phyloP scores from a whole-genome alignment of 2,113 vertebrate species.

The Melanocharis versteri region DNA sequence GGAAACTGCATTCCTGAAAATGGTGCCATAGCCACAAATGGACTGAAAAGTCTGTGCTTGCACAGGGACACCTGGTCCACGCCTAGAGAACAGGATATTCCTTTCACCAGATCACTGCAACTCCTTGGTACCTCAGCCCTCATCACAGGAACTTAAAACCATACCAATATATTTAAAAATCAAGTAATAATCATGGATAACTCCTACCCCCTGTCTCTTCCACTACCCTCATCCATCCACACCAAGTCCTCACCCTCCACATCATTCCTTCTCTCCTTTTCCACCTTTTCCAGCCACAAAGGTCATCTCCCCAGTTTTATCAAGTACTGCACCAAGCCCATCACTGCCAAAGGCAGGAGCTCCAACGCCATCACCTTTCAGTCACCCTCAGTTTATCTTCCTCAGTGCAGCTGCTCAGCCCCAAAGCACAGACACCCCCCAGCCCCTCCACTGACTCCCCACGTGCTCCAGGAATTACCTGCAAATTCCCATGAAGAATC shows the following conservation, averaged over 20 bases:
- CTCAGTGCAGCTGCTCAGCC: not conserved
- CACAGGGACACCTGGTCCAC: not conserved
- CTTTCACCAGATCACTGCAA: not conserved
- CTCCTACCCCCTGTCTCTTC: not conserved
- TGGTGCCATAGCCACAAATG: not conserved
- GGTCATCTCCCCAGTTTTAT: not conserved
- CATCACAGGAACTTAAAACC: not conserved
- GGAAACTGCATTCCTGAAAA: slow-evolving; percentile 12
- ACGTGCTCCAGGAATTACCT: not conserved
- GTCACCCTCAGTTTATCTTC: not conserved
- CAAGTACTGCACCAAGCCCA: not conserved
- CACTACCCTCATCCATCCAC: not conserved
- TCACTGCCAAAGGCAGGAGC: not conserved
- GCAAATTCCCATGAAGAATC: not conserved
- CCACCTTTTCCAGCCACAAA: not conserved
- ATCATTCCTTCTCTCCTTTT: not conserved
- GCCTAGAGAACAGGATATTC: not conserved
- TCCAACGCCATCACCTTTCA: not conserved
- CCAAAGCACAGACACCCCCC: not conserved
- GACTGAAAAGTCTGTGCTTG: not conserved
- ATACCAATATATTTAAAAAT: not conserved
- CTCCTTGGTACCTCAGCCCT: not conserved
- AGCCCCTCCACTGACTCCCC: not conserved
- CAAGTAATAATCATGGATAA: not conserved
- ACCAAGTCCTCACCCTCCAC: not conserved